Evolutionary conservation across 2,797 vertebrate species (phyloP), one percentile per base, ranked within the genome.

Genomic region (Gephyroberyx darwinii): DNA sequence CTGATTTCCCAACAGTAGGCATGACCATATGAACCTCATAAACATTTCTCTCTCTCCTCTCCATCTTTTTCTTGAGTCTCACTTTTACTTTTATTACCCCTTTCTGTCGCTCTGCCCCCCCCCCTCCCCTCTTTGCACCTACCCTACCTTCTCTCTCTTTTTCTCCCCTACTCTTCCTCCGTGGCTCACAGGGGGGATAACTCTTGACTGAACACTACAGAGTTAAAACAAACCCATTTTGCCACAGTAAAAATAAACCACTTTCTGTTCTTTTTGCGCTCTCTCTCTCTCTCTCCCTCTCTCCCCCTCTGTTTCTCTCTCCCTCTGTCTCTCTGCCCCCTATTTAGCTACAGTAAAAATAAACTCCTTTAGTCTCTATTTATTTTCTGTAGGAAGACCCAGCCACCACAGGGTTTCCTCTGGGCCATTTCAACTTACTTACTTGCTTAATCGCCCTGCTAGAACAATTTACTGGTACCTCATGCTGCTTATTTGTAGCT

Each of bases 151-250:
- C 52, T 61, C 65, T 64, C 45, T 75, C 75, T 69, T 58, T 65
- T 35, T 76, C 74, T 74, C 54, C 57, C 84, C 5, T 5, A n/a
- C 41, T 48, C n/a, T 70, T 51, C 66, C 31, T 67, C 64, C 66
- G 45, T 37, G 35, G 59, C 74, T 78, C 75, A 84, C 82, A 86
- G 73, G 65, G 85, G 78, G 81, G 76, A 81, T 82, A 86, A 77
- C 77, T 84, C 65, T 54, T 26, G 69, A 80, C 71, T 88, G 87
- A 87, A 91, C 86, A 87, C 70, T 22, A 76, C 65, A 77, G 67
- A 89, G 86, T 82, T 85, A 89, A 91, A 90, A 90, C 80, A 90
- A 92, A 92, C 82, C 81, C 74, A 82, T 90, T 89, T 84, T 58
- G 65, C 79, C 61, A 51, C 81, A 84, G 71, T 81, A 76, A 91